These are phyloP conservation scores for Chaenodraco wilsoni DNA, from an alignment of 2,797 vertebrate species.

Conservation along the genomic window DNA sequence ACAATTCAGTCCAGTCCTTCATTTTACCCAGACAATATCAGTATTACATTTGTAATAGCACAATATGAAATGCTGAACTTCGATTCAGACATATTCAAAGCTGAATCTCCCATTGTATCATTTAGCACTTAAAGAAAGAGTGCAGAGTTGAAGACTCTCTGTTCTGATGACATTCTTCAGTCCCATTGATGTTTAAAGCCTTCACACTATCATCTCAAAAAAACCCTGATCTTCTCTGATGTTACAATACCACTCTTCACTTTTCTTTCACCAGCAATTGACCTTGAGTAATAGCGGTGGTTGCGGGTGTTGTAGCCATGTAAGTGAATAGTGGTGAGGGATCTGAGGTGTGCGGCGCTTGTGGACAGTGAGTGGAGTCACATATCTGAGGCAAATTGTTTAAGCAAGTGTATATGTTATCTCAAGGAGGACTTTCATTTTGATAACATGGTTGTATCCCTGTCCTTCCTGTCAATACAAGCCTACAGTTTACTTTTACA, in stretches of 20 bases:
- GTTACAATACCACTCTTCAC: not conserved
- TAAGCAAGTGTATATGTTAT: not conserved
- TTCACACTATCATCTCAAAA: not conserved
- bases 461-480: not conserved
- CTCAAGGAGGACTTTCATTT: not conserved
- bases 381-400: not conserved
- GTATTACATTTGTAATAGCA: not conserved
- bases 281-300: conserved; percentile 16
- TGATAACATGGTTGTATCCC: not conserved
- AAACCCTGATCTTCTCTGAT: conserved; percentile 21
- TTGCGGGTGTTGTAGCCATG: conserved; percentile 1
- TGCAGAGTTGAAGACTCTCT: not conserved
- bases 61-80: conserved; percentile 18
- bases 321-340: conserved; percentile 4
- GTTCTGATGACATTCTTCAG: conserved; percentile 5
- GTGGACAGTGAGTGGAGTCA: not conserved
- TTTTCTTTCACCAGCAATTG: conserved; percentile 7
- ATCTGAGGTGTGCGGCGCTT: conserved; percentile 2
- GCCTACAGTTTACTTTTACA: not conserved
- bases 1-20: conserved; percentile 12
- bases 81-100: conserved; percentile 5
- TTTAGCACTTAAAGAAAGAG: not conserved
- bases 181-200: conserved; percentile 16
- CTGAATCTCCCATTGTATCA: not conserved
- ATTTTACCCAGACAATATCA: conserved; percentile 3